These are phyloP conservation scores for Xenopus borealis DNA, from an alignment of 2,113 vertebrate species.

Conservation along the genomic window DNA sequence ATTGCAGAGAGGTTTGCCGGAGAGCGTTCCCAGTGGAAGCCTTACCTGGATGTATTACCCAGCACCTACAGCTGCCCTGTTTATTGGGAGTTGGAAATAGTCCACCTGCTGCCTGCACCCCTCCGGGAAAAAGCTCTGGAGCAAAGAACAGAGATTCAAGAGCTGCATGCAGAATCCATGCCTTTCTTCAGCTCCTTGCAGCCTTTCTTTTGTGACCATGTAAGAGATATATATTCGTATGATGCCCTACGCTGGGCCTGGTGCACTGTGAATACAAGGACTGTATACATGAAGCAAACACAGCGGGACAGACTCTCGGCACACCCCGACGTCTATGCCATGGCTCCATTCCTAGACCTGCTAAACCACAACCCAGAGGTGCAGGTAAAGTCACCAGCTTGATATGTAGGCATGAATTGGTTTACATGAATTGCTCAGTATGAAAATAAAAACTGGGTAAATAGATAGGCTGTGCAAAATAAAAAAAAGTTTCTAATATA, in stretches of 20 bases:
- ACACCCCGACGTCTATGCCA: constrained; percentile 75
- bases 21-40: constrained; percentile 75
- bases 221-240: constrained; percentile 69
- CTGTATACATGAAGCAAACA: constrained; percentile 76
- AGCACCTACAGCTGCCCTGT: constrained; percentile 76
- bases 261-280: constrained; percentile 91
- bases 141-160: constrained; percentile 64
- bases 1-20: constrained; percentile 76
- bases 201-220: constrained; percentile 69
- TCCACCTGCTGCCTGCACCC: constrained; percentile 66
- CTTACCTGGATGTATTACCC: constrained; percentile 83
- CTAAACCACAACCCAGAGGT: constrained; percentile 84
- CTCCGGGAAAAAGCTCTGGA: constrained; percentile 64
- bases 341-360: constrained; percentile 89
- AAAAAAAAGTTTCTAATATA: no score
- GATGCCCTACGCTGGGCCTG: constrained; percentile 87
- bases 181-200: constrained; percentile 80
- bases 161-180: constrained; percentile 64
- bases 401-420: no score
- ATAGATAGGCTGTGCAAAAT: no score
- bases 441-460: no score
- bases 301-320: constrained; percentile 66
- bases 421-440: no score
- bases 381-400: constrained; percentile 68
- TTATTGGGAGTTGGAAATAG: constrained; percentile 63